Conservation (phyloP, 2,888 invertebrate species). For the Stenolophus ochropezus region DNA sequence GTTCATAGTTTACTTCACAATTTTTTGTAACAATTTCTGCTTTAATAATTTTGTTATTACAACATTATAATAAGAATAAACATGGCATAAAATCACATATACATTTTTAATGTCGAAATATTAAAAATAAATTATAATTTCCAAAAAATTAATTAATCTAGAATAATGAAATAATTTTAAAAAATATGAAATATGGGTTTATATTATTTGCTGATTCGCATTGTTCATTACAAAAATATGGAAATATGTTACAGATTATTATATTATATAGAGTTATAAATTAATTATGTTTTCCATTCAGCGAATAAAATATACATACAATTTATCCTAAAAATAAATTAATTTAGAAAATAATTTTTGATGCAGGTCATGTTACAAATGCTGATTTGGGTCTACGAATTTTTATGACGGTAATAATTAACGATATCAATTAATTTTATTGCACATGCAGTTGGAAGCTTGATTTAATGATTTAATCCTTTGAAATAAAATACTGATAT, state of each 20-base stretch:
- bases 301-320: neutral
- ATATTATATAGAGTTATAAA: slow-evolving; percentile 31
- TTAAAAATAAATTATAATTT: neutral
- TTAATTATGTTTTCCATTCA: slow-evolving; percentile 31
- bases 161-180: too few relatives aligned
- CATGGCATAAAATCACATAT: too few relatives aligned
- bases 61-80: too few relatives aligned
- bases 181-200: too few relatives aligned
- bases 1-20: too few relatives aligned
- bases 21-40: too few relatives aligned
- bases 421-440: neutral
- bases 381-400: neutral
- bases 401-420: neutral
- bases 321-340: neutral
- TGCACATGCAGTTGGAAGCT: neutral
- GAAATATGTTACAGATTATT: neutral
- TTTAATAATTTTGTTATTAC: too few relatives aligned
- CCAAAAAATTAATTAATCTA: neutral
- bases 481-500: neutral
- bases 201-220: neutral
- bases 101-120: too few relatives aligned
- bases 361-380: neutral
- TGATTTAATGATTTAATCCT: neutral
- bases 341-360: slow-evolving; percentile 39
- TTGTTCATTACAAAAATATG: slow-evolving; percentile 1